Percentiles rank a stretch among this genome's conserved stretches.
phyloP scores from a whole-genome alignment of 1,140 invertebrate species.

The Helicoverpa zea region DNA sequence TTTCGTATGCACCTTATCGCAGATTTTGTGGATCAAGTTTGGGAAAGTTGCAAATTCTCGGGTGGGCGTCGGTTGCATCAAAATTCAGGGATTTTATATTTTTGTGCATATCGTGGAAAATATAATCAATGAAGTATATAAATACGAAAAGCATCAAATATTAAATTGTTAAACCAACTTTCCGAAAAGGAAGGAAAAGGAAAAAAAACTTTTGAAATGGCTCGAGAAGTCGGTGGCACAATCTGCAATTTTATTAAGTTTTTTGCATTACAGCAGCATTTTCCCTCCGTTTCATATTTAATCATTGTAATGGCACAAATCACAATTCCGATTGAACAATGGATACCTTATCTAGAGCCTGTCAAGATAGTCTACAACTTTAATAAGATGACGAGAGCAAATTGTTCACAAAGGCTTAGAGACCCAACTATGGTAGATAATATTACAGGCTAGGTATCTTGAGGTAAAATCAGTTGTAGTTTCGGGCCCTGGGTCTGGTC shows the following conservation, averaged over 20 bases:
- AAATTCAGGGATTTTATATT: background rate
- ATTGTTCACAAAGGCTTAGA: background rate
- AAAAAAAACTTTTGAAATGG: no score
- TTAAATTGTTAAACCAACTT: no score
- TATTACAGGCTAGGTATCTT: background rate
- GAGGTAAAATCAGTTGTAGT: slow-evolving; percentile 5
- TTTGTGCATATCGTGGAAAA: background rate
- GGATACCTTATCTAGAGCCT: background rate
- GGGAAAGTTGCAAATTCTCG: slow-evolving; percentile 1
- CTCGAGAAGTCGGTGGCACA: no score
- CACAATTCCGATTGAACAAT: no score
- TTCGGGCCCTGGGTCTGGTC: background rate
- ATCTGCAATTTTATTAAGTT: no score
- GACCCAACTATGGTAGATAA: background rate
- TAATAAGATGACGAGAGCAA: background rate
- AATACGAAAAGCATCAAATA: no score
- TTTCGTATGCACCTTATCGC: background rate
- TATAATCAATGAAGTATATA: no score
- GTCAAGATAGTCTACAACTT: background rate
- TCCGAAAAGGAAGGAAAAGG: no score
- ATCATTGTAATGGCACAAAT: no score
- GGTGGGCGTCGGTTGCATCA: no score
- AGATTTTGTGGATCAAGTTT: slow-evolving; percentile 8
- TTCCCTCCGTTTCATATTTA: no score
- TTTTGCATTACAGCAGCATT: no score